Evolutionary conservation across 2,797 vertebrate genomes (phyloP), one percentile per base, ranked within the genome.

Genomic region (Cossypha polioptera): DNA sequence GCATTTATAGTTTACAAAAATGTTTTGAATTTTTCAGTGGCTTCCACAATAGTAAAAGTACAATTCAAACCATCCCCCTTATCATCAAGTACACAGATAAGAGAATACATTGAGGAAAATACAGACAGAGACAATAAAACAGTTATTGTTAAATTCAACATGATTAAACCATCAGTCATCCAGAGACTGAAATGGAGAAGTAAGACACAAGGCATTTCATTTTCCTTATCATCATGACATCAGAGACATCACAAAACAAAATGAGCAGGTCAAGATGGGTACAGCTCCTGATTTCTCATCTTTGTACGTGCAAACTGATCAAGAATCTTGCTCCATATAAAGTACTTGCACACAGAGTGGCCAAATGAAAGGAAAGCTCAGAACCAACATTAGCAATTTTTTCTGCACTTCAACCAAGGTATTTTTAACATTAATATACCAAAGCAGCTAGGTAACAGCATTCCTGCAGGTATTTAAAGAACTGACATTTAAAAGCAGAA

Each of bases 1-100:
- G 98, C 73, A 91, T 95, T 88, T 54, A 93, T 7, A 91, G 78
- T 92, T 86, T 61, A 97, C 77, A 97, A 94, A 97, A 59, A 83
- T 21, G 21, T 59, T 87, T 67, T 35, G 33, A 45, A 88, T 42
- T 83, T 69, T 17, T 95, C 79, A 92, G 67, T 35, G 31, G 19
- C 33, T 78, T 88, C 10, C 40, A 75, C n/a, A 12, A 48, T 25
- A 86, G 33, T n/a, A 57, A 54, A 67, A 78, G 59, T 35, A 47
- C 14, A 48, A 73, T 21, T 87, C 17, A 82, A 94, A 77, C 26
- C 20, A 7, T 19, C 13, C 8, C 33, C 11, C 13, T 54, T 33
- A 80, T 54, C 7, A 14, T 25, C 26, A 80, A 78, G 36, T 15
- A 67, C 22, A 29, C 19, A 81, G 24, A 81, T 45, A 21, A 69